Conservation (phyloP, 23 tunicate genomes). For the Trididemnum clinides region DNA sequence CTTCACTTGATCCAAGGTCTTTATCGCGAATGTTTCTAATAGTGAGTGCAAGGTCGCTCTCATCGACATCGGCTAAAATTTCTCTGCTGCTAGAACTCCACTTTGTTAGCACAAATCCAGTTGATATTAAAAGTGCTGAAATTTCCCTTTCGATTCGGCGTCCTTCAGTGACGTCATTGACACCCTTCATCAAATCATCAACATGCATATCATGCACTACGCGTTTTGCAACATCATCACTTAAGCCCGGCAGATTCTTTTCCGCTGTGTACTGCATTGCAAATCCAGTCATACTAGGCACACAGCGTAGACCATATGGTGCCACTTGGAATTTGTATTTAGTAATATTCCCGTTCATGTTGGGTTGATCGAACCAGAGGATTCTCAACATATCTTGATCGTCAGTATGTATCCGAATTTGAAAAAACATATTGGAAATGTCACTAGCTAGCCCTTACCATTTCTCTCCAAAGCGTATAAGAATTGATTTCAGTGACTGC, state of each 20-base stretch:
- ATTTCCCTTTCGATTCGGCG: background rate
- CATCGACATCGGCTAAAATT: background rate
- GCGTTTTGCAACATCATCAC: background rate
- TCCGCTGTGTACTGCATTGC: background rate
- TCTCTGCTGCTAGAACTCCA: background rate
- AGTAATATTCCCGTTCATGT: background rate
- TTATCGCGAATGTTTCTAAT: background rate
- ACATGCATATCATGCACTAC: background rate
- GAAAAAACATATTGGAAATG: conserved; percentile 2
- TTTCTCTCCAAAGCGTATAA: conserved; percentile 11
- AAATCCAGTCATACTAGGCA: background rate
- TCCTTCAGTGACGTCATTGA: background rate
- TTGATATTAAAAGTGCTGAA: background rate
- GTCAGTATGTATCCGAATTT: background rate
- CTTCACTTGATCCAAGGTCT: background rate
- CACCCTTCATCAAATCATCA: background rate
- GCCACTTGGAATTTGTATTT: background rate
- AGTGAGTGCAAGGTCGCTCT: background rate
- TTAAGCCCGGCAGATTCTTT: background rate
- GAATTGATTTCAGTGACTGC: background rate
- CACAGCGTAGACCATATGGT: background rate
- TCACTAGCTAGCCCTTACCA: background rate
- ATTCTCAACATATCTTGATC: background rate
- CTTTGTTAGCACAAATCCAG: background rate
- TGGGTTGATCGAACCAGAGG: background rate